Evolutionary conservation across 1,140 invertebrate species (phyloP).

Genomic region (Caenorhabditis inopinata): DNA sequence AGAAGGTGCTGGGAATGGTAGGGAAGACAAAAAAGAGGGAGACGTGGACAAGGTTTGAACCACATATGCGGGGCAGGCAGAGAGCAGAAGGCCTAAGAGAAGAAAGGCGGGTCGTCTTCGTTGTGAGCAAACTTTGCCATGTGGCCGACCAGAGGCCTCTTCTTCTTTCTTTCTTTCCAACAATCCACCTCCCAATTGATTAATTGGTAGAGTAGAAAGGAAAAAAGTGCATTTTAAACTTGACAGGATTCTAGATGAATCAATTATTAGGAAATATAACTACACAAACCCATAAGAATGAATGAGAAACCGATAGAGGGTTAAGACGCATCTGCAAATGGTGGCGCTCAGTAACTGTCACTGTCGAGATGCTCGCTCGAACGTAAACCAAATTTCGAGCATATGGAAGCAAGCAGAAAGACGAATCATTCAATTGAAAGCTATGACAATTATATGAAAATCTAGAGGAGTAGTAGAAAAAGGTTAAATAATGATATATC

Average conservation of each 20-base stretch:
- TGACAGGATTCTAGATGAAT: not conserved
- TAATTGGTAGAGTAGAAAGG: slow-evolving; percentile 13
- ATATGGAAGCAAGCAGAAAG: not conserved
- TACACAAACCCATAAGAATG: not conserved
- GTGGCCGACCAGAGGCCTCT: slow-evolving; percentile 12
- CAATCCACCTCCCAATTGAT: slow-evolving; percentile 27
- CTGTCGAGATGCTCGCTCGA: too few relatives aligned
- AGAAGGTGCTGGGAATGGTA: not conserved
- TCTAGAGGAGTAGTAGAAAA: too few relatives aligned
- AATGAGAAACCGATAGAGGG: too few relatives aligned
- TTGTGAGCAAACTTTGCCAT: slow-evolving; percentile 32
- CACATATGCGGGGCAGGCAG: not conserved
- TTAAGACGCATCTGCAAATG: too few relatives aligned
- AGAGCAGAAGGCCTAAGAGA: not conserved
- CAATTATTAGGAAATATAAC: not conserved
- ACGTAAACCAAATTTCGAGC: not conserved
- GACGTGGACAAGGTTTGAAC: not conserved
- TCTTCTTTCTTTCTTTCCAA: slow-evolving; percentile 3
- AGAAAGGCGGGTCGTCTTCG: slow-evolving; percentile 19
- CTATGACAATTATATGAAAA: too few relatives aligned
- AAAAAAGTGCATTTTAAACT: slow-evolving; percentile 16
- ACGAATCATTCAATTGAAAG: not conserved
- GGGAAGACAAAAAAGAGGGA: not conserved
- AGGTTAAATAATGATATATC: too few relatives aligned
- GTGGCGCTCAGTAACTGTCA: too few relatives aligned